phyloP scores from a whole-genome alignment of 2,797 vertebrate genomes.

The Urocyon cinereoargenteus region DNA sequence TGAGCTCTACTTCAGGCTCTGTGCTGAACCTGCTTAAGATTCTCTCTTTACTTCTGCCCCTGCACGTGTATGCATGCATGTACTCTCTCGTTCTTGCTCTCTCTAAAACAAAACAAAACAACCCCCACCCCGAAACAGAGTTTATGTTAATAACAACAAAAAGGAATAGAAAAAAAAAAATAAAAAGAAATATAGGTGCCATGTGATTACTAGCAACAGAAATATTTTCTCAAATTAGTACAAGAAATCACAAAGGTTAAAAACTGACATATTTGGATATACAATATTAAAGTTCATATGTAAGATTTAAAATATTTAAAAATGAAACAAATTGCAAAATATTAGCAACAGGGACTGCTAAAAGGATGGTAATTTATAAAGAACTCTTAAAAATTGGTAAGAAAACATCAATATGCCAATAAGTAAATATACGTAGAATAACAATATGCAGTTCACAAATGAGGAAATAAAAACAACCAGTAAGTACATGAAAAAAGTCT shows the following conservation, averaged over 20 bases:
- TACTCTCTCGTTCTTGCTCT: background rate
- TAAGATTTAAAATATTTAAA: slow-evolving; percentile 11
- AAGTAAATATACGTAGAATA: background rate
- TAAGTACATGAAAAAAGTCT: background rate
- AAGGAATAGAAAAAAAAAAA: background rate
- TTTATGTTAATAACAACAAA: background rate
- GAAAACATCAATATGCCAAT: background rate
- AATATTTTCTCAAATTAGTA: background rate
- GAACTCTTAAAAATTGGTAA: background rate
- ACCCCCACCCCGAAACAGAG: background rate
- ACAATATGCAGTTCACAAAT: background rate
- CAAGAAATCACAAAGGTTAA: background rate
- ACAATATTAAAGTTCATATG: background rate
- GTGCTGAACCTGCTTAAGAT: background rate
- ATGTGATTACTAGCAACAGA: background rate
- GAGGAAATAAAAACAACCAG: background rate
- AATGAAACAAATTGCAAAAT: background rate
- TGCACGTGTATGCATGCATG: background rate
- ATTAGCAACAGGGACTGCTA: background rate
- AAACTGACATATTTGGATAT: background rate
- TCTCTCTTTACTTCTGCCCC: background rate
- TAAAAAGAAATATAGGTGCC: background rate
- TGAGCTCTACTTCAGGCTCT: no score
- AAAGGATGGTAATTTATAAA: background rate
- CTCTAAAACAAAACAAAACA: background rate